Conservation (phyloP, 2,113 vertebrate genomes). For the Willisornis vidua region DNA sequence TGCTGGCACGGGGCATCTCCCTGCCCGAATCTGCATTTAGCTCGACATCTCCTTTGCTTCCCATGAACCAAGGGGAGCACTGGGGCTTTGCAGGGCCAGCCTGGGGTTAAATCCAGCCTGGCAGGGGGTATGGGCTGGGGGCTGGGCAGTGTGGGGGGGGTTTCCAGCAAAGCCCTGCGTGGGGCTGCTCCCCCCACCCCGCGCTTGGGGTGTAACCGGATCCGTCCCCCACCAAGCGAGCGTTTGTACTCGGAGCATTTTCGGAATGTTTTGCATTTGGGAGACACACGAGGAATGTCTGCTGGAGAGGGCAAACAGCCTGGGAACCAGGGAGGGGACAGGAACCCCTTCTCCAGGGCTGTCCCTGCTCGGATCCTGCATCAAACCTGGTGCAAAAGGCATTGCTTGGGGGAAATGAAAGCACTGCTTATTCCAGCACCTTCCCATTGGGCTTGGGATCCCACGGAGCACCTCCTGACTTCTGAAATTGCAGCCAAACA, state of each 20-base stretch:
- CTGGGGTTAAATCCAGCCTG: neutral
- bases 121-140: neutral
- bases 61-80: neutral
- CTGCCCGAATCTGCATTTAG: accelerated
- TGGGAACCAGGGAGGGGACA: neutral
- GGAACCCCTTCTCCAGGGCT: neutral
- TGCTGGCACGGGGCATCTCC: accelerated
- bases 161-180: neutral
- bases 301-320: neutral
- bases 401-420: neutral
- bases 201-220: neutral
- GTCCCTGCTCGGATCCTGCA: neutral
- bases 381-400: neutral
- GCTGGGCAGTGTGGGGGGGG: neutral
- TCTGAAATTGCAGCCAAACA: accelerated
- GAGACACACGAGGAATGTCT: constrained; percentile 5
- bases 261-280: constrained; percentile 5
- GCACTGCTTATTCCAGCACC: accelerated
- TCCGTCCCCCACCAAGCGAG: neutral
- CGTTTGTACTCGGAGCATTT: neutral
- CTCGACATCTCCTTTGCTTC: neutral
- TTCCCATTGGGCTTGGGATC: accelerated
- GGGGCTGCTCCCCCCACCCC: neutral
- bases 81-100: accelerated
- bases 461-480: neutral